These are phyloP conservation scores for Chlorodrepanis virens DNA, from an alignment of 2,113 vertebrate species.

Conservation along the genomic window DNA sequence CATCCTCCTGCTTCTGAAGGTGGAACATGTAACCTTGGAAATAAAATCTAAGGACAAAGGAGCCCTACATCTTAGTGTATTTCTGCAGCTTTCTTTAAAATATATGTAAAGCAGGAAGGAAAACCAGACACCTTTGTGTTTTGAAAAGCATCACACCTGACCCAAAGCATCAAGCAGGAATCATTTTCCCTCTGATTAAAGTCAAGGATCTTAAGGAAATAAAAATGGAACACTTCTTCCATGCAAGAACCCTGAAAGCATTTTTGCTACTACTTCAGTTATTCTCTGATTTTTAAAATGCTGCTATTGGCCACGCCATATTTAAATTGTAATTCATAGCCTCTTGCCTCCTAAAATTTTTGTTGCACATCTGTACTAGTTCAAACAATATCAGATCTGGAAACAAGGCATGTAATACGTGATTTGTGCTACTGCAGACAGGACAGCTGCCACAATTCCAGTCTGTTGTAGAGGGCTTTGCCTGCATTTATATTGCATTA, in stretches of 20 bases:
- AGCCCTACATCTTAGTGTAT: neutral
- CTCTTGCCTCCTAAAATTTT: neutral
- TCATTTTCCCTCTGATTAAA: neutral
- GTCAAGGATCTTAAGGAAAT: neutral
- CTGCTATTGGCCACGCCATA: neutral
- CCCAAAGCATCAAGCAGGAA: neutral
- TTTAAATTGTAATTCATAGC: neutral
- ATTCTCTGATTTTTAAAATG: neutral
- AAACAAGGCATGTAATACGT: neutral
- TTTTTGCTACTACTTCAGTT: neutral
- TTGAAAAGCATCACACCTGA: neutral
- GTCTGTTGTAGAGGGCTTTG: neutral
- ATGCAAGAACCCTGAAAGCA: neutral
- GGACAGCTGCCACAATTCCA: neutral
- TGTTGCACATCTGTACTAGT: neutral
- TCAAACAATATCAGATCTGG: neutral
- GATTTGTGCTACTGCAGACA: neutral
- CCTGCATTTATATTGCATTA: conserved; percentile 1
- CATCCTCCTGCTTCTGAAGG: neutral
- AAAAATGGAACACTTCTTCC: neutral
- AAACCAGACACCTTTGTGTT: neutral
- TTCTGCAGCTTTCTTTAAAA: neutral
- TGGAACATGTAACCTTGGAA: neutral
- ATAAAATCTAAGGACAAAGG: neutral
- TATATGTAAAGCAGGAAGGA: neutral